These are phyloP conservation scores for Tyria jacobaeae DNA, from an alignment of 2,888 invertebrate species.

Conservation along the genomic window DNA sequence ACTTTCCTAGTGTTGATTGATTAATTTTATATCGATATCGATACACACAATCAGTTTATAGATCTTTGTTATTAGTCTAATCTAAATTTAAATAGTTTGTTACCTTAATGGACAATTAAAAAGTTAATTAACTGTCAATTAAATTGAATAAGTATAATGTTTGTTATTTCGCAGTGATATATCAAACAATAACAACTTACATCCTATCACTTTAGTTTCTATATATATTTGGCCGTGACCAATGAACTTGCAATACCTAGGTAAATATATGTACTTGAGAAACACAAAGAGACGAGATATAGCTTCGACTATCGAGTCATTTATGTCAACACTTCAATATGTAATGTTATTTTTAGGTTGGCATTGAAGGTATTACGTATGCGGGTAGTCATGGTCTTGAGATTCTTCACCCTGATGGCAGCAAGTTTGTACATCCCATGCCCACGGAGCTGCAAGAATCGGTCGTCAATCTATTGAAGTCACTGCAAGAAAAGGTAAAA, in stretches of 20 bases:
- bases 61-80: too few relatives aligned
- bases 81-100: too few relatives aligned
- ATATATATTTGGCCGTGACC: neutral
- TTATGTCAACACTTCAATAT: neutral
- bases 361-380: conserved; percentile 96
- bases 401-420: conserved; percentile 95
- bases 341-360: conserved; percentile 84
- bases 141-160: neutral
- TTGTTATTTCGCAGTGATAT: neutral
- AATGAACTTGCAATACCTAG: conserved; percentile 2
- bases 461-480: conserved; percentile 91
- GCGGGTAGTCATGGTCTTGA: conserved; percentile 96
- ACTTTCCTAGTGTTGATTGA: too few relatives aligned
- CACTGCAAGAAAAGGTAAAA: conserved; percentile 91
- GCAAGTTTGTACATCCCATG: conserved; percentile 96
- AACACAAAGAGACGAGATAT: neutral
- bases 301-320: neutral
- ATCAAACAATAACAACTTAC: neutral
- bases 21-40: too few relatives aligned
- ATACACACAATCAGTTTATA: too few relatives aligned
- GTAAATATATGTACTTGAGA: neutral
- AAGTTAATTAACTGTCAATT: too few relatives aligned
- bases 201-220: neutral
- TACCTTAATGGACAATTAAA: too few relatives aligned
- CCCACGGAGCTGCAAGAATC: conserved; percentile 94